Evolutionary conservation across 92 coral and sea anemone genomes (phyloP).

Genomic region (Palythoa grandiflora): DNA sequence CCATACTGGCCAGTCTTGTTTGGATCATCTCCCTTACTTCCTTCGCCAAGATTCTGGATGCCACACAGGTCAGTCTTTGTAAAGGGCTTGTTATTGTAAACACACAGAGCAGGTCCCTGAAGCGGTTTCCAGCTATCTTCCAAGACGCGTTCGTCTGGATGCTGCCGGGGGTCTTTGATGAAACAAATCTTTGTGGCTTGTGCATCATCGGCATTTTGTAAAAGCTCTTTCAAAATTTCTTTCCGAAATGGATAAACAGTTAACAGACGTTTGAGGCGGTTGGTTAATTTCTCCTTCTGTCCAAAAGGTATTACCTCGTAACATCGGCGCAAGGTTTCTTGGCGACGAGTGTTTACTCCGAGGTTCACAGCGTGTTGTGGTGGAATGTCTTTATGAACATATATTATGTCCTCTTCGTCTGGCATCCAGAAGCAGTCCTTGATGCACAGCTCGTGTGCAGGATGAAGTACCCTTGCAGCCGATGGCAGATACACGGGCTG

Average conservation of each 20-base stretch:
- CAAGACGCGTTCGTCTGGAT: conserved; percentile 59
- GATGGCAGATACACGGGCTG: conserved; percentile 65
- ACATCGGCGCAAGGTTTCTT: conserved; percentile 57
- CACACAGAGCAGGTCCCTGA: conserved; percentile 90
- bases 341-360: conserved; percentile 79
- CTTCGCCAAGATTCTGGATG: conserved; percentile 89
- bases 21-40: conserved; percentile 87
- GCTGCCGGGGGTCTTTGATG: conserved; percentile 68
- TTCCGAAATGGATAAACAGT: conserved; percentile 69
- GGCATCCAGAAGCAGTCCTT: conserved; percentile 83
- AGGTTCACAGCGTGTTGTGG: conserved; percentile 20
- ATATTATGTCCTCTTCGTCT: conserved; percentile 60
- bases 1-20: conserved; percentile 97
- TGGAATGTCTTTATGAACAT: conserved; percentile 59
- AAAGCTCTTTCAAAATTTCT: too few species aligned
- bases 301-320: conserved; percentile 73
- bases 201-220: too few species aligned
- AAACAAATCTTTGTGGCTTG: too few species aligned
- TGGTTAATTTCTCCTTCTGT: conserved; percentile 80
- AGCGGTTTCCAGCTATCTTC: conserved; percentile 80
- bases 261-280: conserved; percentile 75
- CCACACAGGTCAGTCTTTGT: conserved; percentile 74
- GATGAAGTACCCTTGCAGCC: conserved; percentile 54
- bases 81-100: conserved; percentile 85
- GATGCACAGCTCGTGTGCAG: conserved; percentile 59